phyloP scores from a whole-genome alignment of 2,113 vertebrate species.

The Xyrauchen texanus region DNA sequence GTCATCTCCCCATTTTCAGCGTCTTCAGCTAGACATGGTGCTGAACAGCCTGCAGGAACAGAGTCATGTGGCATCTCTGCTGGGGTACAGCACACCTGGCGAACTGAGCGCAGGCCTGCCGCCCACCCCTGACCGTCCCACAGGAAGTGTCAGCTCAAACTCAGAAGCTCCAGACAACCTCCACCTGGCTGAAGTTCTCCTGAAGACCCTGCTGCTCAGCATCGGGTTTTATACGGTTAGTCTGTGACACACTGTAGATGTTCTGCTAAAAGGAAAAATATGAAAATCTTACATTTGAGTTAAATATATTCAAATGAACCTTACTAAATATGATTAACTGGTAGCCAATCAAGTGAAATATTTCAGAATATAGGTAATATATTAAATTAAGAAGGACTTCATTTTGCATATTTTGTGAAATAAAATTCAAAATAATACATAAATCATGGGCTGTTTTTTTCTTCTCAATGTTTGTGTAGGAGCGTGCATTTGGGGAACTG shows the following conservation, averaged over 20 bases:
- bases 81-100: slow-evolving; percentile 78
- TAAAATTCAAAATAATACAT: too few species aligned
- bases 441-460: too few species aligned
- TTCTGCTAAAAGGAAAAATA: too few species aligned
- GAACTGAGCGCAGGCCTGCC: slow-evolving; percentile 66
- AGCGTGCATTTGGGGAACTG: slow-evolving; percentile 78
- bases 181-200: slow-evolving; percentile 77
- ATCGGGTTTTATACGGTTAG: slow-evolving; percentile 80
- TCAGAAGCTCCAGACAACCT: slow-evolving; percentile 70
- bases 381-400: too few species aligned
- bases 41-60: slow-evolving; percentile 82
- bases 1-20: slow-evolving; percentile 59
- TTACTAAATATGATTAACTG: too few species aligned
- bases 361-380: too few species aligned
- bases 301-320: too few species aligned
- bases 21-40: slow-evolving; percentile 81
- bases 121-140: slow-evolving; percentile 54
- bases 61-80: slow-evolving; percentile 77
- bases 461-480: slow-evolving; percentile 58
- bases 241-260: background rate
- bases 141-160: slow-evolving; percentile 60
- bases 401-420: too few species aligned
- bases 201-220: slow-evolving; percentile 79
- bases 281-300: too few species aligned
- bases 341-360: too few species aligned